Evolutionary conservation across 2,888 invertebrate species (phyloP), one percentile per base, ranked within the genome.

Genomic region (Cryptus viduatorius): DNA sequence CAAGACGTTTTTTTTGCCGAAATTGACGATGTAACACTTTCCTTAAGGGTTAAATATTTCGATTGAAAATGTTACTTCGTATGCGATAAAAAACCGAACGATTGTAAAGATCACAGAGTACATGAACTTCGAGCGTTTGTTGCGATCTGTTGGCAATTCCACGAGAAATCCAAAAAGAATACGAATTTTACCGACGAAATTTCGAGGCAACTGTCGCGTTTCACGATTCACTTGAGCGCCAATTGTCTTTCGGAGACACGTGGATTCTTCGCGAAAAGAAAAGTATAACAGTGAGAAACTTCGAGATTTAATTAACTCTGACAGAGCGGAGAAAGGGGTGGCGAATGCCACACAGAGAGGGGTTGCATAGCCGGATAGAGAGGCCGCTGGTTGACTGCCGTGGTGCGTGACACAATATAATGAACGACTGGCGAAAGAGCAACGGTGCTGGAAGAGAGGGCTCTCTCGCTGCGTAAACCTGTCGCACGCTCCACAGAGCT

Each of bases 321-420:
- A 50, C 44, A 42, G 61, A 46, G 65, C 14, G 61, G 31, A 46
- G 31, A 46, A 79, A 46, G 56, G 50, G 50, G 46, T 67, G 61
- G 69, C 44, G 50, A 72, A 50, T 29, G 53, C 24, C 29, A 71
- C 12, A 31, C 10, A 65, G 44, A n/a, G 44, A 48, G 61, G 50
- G 61, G 7, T 73, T 56, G 73, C 64, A 56, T 46, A 72, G 19
- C 46, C 65, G 68, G 56, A 75, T 81, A 69, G 67, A 68, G 67
- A 77, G 37, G 16, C 67, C 76, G 67, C 72, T 72, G 77, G 77
- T 56, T 37, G 37, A 31, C 29, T 71, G 77, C 64, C 44, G 16
- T 19, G 61, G 73, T 78, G 84, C 78, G 86, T 86, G 82, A 79
- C 84, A 86, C 82, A 82, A 82, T 82, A 86, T 86, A 86, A 86